Conservation (phyloP, 64 coral and sea anemone genomes). For the Porites australiensis region DNA sequence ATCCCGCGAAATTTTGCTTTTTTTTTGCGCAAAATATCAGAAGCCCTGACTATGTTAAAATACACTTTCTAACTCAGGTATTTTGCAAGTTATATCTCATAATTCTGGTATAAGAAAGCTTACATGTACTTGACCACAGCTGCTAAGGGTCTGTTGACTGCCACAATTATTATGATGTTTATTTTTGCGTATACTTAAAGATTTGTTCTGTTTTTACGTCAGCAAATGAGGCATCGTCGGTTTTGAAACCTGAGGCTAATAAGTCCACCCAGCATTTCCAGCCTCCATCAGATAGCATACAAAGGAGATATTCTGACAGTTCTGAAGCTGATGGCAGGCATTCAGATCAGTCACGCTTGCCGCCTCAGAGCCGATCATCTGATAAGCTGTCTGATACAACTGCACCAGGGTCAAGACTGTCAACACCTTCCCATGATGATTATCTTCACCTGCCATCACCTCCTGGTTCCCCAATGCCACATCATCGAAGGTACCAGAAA, state of each 20-base stretch:
- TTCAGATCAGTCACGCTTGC: not conserved
- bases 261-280: not conserved
- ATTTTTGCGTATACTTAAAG: no score
- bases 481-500: constrained; percentile 51
- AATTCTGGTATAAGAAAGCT: no score
- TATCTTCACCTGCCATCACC: constrained; percentile 73
- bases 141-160: no score
- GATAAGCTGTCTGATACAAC: constrained; percentile 30
- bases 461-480: constrained; percentile 51
- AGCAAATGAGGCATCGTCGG: not conserved
- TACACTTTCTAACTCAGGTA: no score
- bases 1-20: no score
- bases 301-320: constrained; percentile 5
- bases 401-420: constrained; percentile 4
- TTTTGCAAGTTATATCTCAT: no score
- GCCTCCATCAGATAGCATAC: not conserved
- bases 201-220: not conserved
- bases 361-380: not conserved
- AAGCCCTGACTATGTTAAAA: no score
- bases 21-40: no score
- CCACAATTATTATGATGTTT: no score
- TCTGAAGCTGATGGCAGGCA: not conserved
- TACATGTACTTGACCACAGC: no score
- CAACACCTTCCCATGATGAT: constrained; percentile 11
- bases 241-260: not conserved